These are phyloP conservation scores for Cyanistes caeruleus DNA, from an alignment of 2,113 vertebrate genomes.

Conservation along the genomic window DNA sequence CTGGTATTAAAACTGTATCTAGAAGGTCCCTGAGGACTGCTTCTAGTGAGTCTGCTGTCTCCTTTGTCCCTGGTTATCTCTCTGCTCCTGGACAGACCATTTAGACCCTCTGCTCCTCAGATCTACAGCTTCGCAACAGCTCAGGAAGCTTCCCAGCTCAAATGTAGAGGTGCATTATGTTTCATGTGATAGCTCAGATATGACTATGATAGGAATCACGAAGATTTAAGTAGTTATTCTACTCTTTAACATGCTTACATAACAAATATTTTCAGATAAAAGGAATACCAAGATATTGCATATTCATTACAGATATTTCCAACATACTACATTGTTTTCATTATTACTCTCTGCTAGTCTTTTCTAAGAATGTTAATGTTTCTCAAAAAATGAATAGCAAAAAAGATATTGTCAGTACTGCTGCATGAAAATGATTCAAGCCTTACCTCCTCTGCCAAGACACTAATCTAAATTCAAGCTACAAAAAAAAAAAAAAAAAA, in stretches of 20 bases:
- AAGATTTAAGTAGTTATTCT: background rate
- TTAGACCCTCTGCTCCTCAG: background rate
- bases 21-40: background rate
- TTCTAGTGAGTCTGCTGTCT: background rate
- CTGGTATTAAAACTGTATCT: background rate
- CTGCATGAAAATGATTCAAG: background rate
- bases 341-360: background rate
- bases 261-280: constrained; percentile 12
- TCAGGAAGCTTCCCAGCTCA: background rate
- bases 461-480: background rate
- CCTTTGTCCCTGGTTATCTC: background rate
- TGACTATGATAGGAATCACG: background rate
- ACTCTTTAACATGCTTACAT: background rate
- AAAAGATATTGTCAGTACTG: background rate
- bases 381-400: background rate
- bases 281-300: background rate
- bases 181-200: background rate
- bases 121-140: background rate
- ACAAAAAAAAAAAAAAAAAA: background rate
- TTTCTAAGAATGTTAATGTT: background rate
- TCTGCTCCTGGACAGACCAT: background rate
- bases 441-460: background rate
- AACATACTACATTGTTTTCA: background rate
- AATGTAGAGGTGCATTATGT: background rate
- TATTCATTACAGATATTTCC: background rate